A percentile compares a stretch with the other conserved stretches of the same genome.
These are phyloP conservation scores for Melitaea athalia DNA, from an alignment of 2,888 invertebrate genomes.

Conservation along the genomic window DNA sequence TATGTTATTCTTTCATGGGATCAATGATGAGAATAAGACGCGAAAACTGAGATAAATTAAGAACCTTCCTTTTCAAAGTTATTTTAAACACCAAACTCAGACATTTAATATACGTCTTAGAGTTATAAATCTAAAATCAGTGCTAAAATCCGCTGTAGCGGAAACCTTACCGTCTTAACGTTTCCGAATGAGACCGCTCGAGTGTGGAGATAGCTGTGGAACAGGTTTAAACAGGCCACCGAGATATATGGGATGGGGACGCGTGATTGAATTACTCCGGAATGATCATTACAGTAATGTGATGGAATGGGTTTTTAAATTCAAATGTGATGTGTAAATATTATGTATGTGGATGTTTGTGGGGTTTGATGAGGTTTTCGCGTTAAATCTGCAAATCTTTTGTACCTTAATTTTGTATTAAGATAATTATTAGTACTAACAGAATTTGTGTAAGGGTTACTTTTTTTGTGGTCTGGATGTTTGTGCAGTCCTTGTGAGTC, in stretches of 20 bases:
- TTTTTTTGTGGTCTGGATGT: no score
- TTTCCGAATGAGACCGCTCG: constrained; percentile 26
- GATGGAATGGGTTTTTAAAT: background rate
- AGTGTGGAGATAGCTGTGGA: constrained; percentile 28
- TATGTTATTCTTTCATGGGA: no score
- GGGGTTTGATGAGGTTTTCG: background rate
- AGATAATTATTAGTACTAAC: no score
- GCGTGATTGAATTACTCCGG: constrained; percentile 27
- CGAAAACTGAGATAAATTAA: no score
- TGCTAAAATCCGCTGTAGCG: constrained; percentile 29
- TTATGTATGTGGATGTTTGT: background rate
- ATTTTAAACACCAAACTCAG: background rate
- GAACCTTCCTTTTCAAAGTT: no score
- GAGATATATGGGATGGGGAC: constrained; percentile 15
- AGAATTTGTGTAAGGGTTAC: no score
- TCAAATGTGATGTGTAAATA: background rate
- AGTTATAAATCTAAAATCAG: constrained; percentile 22
- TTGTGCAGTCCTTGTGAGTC: no score
- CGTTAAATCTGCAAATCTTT: no score
- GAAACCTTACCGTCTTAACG: constrained; percentile 16
- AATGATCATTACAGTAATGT: constrained; percentile 13
- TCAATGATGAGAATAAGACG: no score
- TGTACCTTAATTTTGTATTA: no score
- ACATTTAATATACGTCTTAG: constrained; percentile 9
- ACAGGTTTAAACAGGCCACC: constrained; percentile 21